These are phyloP conservation scores for Hippocampus mohnikei DNA, from an alignment of 2,113 vertebrate species.

Conservation along the genomic window DNA sequence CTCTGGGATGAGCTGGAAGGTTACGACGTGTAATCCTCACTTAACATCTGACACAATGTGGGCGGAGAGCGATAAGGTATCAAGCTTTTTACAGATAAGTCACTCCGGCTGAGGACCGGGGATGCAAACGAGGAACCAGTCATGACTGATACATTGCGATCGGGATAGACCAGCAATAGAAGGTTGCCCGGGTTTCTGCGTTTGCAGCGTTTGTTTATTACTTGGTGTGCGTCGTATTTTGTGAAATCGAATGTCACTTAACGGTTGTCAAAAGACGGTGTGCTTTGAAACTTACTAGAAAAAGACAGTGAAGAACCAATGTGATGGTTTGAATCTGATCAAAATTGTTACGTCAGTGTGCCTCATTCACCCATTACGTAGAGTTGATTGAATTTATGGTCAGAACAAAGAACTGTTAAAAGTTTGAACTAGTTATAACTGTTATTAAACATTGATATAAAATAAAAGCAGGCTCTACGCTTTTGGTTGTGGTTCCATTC, in stretches of 20 bases:
- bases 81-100: not conserved
- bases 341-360: not conserved
- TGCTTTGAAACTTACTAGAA: not conserved
- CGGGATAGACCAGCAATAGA: not conserved
- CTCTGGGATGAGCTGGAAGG: not conserved
- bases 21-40: constrained; percentile 1
- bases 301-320: not conserved
- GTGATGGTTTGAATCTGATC: not conserved
- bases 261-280: not conserved
- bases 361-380: not conserved
- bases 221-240: not conserved
- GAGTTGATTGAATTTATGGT: not conserved
- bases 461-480: not conserved
- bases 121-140: not conserved
- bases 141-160: not conserved
- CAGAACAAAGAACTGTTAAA: not conserved
- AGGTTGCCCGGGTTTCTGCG: not conserved
- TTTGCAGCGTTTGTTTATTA: constrained; percentile 5
- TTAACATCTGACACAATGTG: not conserved
- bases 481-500: too few species aligned
- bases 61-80: not conserved
- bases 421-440: not conserved
- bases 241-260: not conserved
- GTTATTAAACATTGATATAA: not conserved
- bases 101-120: not conserved